Base-by-base conservation (phyloP, 2,888 invertebrate species). In the Silvanus unidentatus region DNA sequence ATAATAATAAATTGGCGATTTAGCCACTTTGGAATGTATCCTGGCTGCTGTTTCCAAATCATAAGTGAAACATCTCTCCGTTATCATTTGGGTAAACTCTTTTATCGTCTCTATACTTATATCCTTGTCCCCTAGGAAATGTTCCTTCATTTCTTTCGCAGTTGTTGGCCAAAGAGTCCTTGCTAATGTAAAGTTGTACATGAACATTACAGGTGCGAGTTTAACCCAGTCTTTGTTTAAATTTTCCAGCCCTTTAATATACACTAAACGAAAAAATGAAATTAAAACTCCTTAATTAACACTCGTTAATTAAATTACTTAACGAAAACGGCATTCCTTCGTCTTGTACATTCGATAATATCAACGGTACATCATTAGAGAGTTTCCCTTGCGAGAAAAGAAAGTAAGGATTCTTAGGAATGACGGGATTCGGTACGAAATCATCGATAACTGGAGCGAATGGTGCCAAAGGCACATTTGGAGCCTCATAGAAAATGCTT, bases 331-430 rank as follows among this genome's bases (percentile, higher is more conserved):
- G 12, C 8, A 16, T 2, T 16, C 37, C 37, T 37, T 37, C 37
- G 15, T 37, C 16, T 4, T 3, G 3, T 4, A 15, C 15, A 2
- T 4, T 16, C 2, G 37, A 37, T 6, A 16, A 15, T 9, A 37
- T 37, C n/a, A 13, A 9, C 8, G 37, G 16, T 3, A 37, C 37
- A 37, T 37, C 37, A 13, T 15, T 9, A 15, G 15, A 14, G 3
- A 12, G 4, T 12, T 32, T 32, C 6, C 16, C 16, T n/a, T 37
- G 14, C 2, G 4, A 15, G 5, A 71, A 49, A 4, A 66, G 40
- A 11, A 52, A 49, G 41, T 61, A 58, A 0, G 71, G 71, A 35
- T 64, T 48, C 15, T 67, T 62, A 2, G 55, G 58, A 4, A 72
- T 42, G 45, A 71, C 69, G 2, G 54, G 13, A 29, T 42, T 37